A percentile compares a stretch with the other conserved stretches of the same genome.
Evolutionary conservation across 2,797 vertebrate species (phyloP).

Genomic region (Enteromius trimaculatus): DNA sequence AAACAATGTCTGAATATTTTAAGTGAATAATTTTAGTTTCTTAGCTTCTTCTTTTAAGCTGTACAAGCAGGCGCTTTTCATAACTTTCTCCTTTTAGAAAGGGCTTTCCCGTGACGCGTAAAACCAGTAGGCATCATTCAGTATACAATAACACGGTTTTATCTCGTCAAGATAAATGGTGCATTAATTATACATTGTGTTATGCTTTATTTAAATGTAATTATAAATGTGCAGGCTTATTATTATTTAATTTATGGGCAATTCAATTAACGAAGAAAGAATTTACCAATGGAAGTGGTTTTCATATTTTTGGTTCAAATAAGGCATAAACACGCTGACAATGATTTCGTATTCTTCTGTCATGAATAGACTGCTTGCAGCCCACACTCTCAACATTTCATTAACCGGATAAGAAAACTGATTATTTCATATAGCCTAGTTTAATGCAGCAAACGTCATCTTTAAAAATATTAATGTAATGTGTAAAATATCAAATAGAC

Average conservation of each 20-base stretch:
- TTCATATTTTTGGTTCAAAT: neutral
- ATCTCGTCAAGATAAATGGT: neutral
- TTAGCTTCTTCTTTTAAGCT: neutral
- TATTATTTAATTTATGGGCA: neutral
- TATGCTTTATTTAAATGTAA: neutral
- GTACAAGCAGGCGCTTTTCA: neutral
- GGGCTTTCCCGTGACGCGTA: conserved; percentile 6
- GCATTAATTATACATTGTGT: neutral
- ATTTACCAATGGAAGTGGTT: neutral
- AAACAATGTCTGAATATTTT: neutral
- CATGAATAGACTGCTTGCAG: neutral
- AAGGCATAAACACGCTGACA: neutral
- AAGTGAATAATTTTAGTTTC: neutral
- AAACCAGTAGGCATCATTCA: neutral
- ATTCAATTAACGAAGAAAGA: neutral
- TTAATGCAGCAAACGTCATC: neutral
- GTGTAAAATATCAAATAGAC: neutral
- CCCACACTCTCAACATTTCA: neutral
- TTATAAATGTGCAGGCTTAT: neutral
- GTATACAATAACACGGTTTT: neutral
- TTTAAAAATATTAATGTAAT: neutral
- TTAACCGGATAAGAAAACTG: no score
- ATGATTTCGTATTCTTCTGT: neutral
- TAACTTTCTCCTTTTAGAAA: neutral
- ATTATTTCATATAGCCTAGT: neutral